Percentiles rank a stretch among this genome's conserved stretches.
Conservation (phyloP, 2,888 invertebrate genomes). For the Drosophila nigricruria region DNA sequence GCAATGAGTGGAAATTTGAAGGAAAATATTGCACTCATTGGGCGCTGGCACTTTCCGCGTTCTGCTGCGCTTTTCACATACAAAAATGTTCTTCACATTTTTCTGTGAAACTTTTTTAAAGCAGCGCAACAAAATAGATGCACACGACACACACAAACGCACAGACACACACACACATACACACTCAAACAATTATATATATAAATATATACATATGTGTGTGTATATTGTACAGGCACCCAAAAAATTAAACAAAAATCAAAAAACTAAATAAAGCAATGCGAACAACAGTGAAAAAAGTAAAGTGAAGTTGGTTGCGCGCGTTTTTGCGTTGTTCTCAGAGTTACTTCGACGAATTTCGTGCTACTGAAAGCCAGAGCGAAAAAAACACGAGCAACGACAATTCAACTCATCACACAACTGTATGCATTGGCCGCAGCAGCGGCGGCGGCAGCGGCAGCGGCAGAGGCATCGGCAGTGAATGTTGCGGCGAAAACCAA, state of each 20-base stretch:
- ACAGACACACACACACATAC: background rate
- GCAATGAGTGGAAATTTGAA: slow-evolving; percentile 16
- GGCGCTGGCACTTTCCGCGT: slow-evolving; percentile 30
- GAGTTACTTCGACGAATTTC: slow-evolving; percentile 59
- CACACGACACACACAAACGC: slow-evolving; percentile 4
- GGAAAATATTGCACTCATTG: slow-evolving; percentile 19
- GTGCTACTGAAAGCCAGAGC: slow-evolving; percentile 59
- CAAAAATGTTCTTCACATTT: slow-evolving; percentile 26
- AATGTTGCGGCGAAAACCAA: slow-evolving; percentile 41
- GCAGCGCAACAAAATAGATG: slow-evolving; percentile 9
- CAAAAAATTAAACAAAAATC: slow-evolving; percentile 1
- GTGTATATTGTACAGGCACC: slow-evolving; percentile 15
- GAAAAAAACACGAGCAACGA: slow-evolving; percentile 40
- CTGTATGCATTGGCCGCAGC: slow-evolving; percentile 45
- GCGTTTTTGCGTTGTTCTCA: slow-evolving; percentile 64
- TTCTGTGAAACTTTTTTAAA: slow-evolving; percentile 19
- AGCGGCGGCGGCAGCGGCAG: slow-evolving; percentile 15
- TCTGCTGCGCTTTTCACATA: slow-evolving; percentile 27
- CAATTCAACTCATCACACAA: slow-evolving; percentile 61
- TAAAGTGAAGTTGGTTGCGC: slow-evolving; percentile 67
- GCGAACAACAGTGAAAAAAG: slow-evolving; percentile 29
- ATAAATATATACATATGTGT: background rate
- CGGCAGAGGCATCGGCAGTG: too few species aligned
- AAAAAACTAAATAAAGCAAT: slow-evolving; percentile 11
- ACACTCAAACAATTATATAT: background rate